Base-by-base conservation (phyloP, 2,888 invertebrate species). In the Tenthredo amoena region DNA sequence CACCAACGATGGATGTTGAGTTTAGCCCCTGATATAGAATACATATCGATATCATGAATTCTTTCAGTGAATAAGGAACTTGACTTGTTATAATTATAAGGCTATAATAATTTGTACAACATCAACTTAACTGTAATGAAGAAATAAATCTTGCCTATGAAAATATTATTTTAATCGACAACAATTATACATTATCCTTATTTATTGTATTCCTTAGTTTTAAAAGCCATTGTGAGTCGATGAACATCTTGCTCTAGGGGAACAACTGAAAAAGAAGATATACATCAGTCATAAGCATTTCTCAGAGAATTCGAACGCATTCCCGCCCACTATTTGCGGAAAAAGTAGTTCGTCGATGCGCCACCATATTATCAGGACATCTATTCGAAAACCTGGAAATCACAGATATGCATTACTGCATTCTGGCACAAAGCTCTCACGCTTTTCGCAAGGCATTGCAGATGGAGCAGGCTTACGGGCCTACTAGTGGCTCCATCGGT, bases 61-160 rank as follows among this genome's bases (percentile, higher is more conserved):
- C 77, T 85, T 79, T 79, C 86, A 85, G 87, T 87, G 84, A 87
- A 87, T 86, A 84, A 88, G 87, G 86, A 68, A 92, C 89, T 91
- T 90, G 89, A 91, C 91, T 91, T 91, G 91, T 92, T 92, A 90
- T 92, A 91, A 91, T 89, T 91, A 89, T 90, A 93, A 92, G 91
- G 90, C 91, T 92, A 92, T 91, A 92, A 91, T 91, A 91, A 92
- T 92, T 93, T 93, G 92, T 93, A 93, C 91, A 91, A 92, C 91
- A 92, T 91, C 90, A 91, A 92, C 89, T 90, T 92, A 55, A 91
- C 92, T 93, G 91, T 92, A 93, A 93, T 93, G 91, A 92, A 88
- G 90, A 91, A 93, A 91, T 91, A 90, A 93, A 92, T 92, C 93
- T 93, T 93, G 84, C 84, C 85, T 85, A 85, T 83, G 50, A n/a